Percentiles rank a stretch among this genome's conserved stretches.
These are phyloP conservation scores for Chrysocyon brachyurus DNA, from an alignment of 2,797 vertebrate species.

Conservation along the genomic window DNA sequence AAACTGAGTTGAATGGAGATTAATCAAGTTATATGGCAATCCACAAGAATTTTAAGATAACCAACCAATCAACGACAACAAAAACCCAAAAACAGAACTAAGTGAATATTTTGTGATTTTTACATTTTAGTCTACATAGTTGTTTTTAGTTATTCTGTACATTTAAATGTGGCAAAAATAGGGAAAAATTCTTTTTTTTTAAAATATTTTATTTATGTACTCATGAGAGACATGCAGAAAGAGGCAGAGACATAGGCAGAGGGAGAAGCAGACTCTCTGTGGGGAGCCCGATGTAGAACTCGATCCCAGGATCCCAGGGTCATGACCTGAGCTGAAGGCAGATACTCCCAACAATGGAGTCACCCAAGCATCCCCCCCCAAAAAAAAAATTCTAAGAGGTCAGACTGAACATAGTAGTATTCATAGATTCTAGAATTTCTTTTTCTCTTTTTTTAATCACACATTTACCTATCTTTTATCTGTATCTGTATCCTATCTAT, in stretches of 20 bases:
- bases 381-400: not conserved
- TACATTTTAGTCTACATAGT: not conserved
- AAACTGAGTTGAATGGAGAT: not conserved
- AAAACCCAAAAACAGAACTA: not conserved
- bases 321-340: too few species aligned
- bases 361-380: too few species aligned
- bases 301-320: too few species aligned
- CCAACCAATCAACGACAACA: not conserved
- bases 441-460: not conserved
- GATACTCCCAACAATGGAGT: too few species aligned
- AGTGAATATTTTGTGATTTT: constrained; percentile 1
- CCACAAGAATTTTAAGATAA: not conserved
- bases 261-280: too few species aligned
- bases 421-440: not conserved
- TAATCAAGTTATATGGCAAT: not conserved
- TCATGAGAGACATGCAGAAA: too few species aligned
- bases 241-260: too few species aligned
- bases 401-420: not conserved
- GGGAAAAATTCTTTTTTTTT: not conserved
- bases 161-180: not conserved
- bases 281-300: too few species aligned
- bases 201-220: too few species aligned
- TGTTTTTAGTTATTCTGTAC: not conserved
- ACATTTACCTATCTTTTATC: not conserved
- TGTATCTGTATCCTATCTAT: not conserved